These are phyloP conservation scores for Meteorus colon DNA, from an alignment of 2,888 invertebrate species.

Conservation along the genomic window DNA sequence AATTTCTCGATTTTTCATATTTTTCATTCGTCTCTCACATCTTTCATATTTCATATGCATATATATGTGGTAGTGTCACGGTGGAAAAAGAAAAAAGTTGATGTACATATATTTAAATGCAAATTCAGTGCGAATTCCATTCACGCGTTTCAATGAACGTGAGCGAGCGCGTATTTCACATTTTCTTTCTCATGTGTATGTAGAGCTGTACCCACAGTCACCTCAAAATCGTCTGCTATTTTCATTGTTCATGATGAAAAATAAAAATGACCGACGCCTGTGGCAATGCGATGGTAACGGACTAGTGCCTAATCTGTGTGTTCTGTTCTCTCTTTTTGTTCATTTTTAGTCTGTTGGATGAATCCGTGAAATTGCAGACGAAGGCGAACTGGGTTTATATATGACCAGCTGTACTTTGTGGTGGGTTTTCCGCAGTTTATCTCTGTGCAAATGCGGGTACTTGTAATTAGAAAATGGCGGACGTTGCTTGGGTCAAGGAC, in stretches of 20 bases:
- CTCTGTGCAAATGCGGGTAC: too few relatives aligned
- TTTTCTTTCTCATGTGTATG: conserved; percentile 9
- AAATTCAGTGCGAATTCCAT: conserved; percentile 26
- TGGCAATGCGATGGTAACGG: neutral
- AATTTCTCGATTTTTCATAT: conserved; percentile 32
- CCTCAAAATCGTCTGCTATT: conserved; percentile 4
- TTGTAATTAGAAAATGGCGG: too few relatives aligned
- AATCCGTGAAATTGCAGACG: too few relatives aligned
- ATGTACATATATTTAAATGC: conserved; percentile 29
- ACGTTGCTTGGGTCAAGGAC: too few relatives aligned
- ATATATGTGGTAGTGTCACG: neutral
- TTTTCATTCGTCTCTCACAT: conserved; percentile 20
- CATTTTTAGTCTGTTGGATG: too few relatives aligned
- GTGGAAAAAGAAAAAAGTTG: neutral
- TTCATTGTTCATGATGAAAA: neutral
- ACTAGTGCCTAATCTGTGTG: too few relatives aligned
- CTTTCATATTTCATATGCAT: neutral
- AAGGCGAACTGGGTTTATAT: too few relatives aligned
- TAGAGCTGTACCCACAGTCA: neutral
- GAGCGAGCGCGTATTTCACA: neutral
- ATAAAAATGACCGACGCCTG: too few relatives aligned
- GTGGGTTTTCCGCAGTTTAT: too few relatives aligned
- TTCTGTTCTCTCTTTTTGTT: neutral
- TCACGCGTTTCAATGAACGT: conserved; percentile 23
- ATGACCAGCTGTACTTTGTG: too few relatives aligned